Evolutionary conservation across 1,140 invertebrate species (phyloP), one percentile per base, ranked within the genome.

Genomic region (Hydropsyche tenuis): DNA sequence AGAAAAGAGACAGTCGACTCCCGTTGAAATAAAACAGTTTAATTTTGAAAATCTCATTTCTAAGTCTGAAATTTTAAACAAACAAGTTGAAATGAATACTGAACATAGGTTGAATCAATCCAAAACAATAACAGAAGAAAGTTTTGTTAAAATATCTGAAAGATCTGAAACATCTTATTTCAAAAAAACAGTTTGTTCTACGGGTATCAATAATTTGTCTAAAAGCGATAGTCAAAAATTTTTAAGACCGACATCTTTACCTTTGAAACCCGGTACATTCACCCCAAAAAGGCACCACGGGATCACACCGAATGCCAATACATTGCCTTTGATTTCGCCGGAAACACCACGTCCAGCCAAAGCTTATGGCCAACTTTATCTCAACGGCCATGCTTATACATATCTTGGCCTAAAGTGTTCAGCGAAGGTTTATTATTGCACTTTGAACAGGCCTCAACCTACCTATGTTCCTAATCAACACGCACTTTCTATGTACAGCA

Each of bases 401-500:
- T 95, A 96, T 82, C 82, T 97, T 73, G 94, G 94, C 0, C 85
- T 96, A 48, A 97, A 97, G 81, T 93, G 93, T 80, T 95, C 94
- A 4, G 96, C 95, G 0, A 90, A 93, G 79, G 89, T 93, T 16
- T 96, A 94, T 77, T 99, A 96, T 82, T 98, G 96, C 78, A 97
- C 95, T 0, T 85, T 96, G 18, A 96, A 96, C 81, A 90, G 94
- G 76, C 93, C 95, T 0, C 96, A 98, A 81, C 96, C 97, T 0
- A 97, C 96, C 85, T 98, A 97, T 81, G 95, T 98, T 45, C 90
- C 89, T 0, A 92, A 95, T 80, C 93, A 96, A 81, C 91, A 94
- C 75, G 94, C 93, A 78, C 84, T 98, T 45, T 98, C 96, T 14
- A 99, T 99, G 96, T 99, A 99, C 80, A 97, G 95, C 9, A 97